Evolutionary conservation across 2,888 invertebrate genomes (phyloP).

Genomic region (Eustalomyia histrio): DNA sequence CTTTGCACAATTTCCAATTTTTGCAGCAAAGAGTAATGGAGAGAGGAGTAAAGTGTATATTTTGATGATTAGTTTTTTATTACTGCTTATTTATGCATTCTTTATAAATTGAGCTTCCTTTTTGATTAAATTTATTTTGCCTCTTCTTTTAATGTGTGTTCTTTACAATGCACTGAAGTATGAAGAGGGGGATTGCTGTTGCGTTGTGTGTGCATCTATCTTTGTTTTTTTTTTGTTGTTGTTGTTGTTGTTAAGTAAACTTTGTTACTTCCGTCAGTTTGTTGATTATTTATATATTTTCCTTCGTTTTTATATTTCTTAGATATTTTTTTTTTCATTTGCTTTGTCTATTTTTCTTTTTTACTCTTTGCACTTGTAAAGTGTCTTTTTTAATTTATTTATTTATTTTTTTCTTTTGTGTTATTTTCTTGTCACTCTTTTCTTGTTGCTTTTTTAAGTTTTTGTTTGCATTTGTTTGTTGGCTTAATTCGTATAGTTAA

Average conservation of each 20-base stretch:
- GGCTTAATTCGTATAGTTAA: conserved; percentile 62
- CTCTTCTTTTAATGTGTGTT: conserved; percentile 21
- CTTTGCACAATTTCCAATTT: neutral
- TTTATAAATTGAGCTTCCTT: conserved; percentile 24
- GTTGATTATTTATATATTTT: conserved; percentile 30
- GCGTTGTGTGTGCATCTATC: conserved; percentile 18
- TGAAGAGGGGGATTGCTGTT: conserved; percentile 1
- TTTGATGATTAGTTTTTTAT: conserved; percentile 15
- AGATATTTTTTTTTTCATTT: conserved; percentile 35
- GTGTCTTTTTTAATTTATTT: conserved; percentile 51
- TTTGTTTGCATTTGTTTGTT: conserved; percentile 49
- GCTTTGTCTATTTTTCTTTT: conserved; percentile 16
- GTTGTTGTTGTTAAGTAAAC: conserved; percentile 46
- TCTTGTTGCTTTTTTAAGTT: conserved; percentile 60
- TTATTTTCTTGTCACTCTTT: conserved; percentile 27
- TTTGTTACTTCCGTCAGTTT: conserved; percentile 61
- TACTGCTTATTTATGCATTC: conserved; percentile 42
- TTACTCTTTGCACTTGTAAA: conserved; percentile 57
- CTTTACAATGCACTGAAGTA: conserved; percentile 45
- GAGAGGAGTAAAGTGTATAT: conserved; percentile 43
- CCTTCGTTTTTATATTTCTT: conserved; percentile 37
- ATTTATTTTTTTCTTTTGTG: conserved; percentile 1
- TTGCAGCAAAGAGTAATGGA: neutral
- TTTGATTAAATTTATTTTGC: conserved; percentile 17
- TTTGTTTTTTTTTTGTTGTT: too few species aligned